Percentiles rank a stretch among this genome's conserved stretches.
phyloP scores from a whole-genome alignment of 30 jellyfish, hydroid and myxozoan species.

The Mastigias papua region DNA sequence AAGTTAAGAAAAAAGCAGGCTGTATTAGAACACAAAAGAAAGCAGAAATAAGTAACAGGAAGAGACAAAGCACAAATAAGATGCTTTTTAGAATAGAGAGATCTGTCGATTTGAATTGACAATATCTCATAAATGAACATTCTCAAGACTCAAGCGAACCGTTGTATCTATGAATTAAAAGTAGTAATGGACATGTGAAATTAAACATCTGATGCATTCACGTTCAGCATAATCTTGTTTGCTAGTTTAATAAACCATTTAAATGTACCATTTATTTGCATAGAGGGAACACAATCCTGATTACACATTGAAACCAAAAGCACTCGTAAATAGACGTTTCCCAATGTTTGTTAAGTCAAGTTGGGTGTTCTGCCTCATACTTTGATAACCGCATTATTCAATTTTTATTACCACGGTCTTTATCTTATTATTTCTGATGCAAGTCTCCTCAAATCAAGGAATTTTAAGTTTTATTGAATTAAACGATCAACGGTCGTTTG shows the following conservation, averaged over 20 bases:
- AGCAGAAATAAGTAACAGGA: too few relatives aligned
- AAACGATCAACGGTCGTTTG: slow-evolving; percentile 1
- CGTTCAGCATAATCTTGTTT: neutral
- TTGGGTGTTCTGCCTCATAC: slow-evolving; percentile 13
- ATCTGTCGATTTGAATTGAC: too few relatives aligned
- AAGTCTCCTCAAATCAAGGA: neutral
- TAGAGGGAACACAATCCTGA: neutral
- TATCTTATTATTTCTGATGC: neutral
- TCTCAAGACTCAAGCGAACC: too few relatives aligned
- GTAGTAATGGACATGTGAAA: neutral
- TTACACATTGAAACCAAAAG: neutral
- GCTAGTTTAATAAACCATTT: neutral
- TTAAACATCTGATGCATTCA: neutral
- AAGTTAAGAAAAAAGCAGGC: too few relatives aligned
- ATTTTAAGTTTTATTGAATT: slow-evolving; percentile 8
- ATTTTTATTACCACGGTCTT: slow-evolving; percentile 13
- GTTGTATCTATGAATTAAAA: too few relatives aligned
- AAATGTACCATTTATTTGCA: neutral
- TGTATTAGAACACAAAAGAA: too few relatives aligned
- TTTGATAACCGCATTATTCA: slow-evolving; percentile 3
- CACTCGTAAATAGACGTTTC: neutral
- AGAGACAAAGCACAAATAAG: too few relatives aligned
- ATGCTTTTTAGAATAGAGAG: too few relatives aligned
- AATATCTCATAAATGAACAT: too few relatives aligned
- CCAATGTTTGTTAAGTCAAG: neutral